Base-by-base conservation (phyloP, 2,888 invertebrate genomes). In the Troilus luridus region DNA sequence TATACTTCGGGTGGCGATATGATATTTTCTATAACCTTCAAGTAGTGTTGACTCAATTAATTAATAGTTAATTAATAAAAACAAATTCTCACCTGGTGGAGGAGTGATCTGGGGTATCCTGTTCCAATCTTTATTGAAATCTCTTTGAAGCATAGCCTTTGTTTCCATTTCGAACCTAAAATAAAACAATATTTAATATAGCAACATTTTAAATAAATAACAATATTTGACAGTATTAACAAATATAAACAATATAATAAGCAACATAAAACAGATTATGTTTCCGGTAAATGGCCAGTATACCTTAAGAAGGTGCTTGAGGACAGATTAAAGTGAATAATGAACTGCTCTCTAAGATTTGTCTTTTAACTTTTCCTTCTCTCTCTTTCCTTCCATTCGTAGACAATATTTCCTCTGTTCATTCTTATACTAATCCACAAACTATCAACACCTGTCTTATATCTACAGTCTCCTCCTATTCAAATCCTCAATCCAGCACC, bases 121-220 rank as follows among this genome's bases (percentile, higher is more conserved):
- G 88, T 91, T 24, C 92, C 92, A 92, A 72, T 93, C 92, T 91
- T 92, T 91, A 89, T 91, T 91, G 56, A 94, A 94, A 93, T 95
- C 95, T 90, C 95, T 93, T 91, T 94, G 94, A 54, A 97, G 94
- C 95, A 97, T 96, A 91, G 97, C 96, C 94, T 96, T 96, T 5
- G 97, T 96, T 94, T 97, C 97, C 93, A 96, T 95, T 93, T 97
- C 97, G 94, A 97, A 97, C 94, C 96, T 93, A 64, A 77, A 91
- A 85, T 54, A 89, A 88, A 41, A 59, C 41, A 17, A 59, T 58
- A 88, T 62, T 19, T 7, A 59, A 24, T 58, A 91, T 88, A 88
- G 17, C 7, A 77, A 77, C 9, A 17, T 67, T 24, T 67, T 5
- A 67, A 21, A 24, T 14, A 1, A 77, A 41, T 77, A 41, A 41